phyloP scores from a whole-genome alignment of 2,797 vertebrate genomes.

The Sparus aurata region DNA sequence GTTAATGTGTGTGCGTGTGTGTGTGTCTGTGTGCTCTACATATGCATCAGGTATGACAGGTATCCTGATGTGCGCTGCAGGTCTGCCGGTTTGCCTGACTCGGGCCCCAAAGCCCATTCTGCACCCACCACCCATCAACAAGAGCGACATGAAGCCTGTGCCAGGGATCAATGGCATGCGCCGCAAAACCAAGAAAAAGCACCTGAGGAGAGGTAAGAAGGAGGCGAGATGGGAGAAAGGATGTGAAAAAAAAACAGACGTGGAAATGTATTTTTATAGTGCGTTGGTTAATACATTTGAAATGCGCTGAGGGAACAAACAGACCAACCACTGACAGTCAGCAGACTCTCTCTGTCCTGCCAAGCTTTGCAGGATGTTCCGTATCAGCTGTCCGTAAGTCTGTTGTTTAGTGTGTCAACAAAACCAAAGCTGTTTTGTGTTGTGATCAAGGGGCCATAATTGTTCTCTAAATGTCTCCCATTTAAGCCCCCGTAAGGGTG shows the following conservation, averaged over 20 bases:
- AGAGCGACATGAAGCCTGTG: constrained; percentile 96
- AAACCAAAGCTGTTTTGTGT: constrained; percentile 26
- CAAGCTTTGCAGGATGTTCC: constrained; percentile 41
- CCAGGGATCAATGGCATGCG: constrained; percentile 93
- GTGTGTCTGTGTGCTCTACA: constrained; percentile 52
- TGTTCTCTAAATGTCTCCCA: constrained; percentile 25
- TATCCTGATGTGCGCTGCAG: constrained; percentile 96
- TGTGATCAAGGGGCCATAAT: constrained; percentile 10
- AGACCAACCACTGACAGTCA: constrained; percentile 30
- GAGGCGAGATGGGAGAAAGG: not conserved
- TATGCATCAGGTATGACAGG: constrained; percentile 93
- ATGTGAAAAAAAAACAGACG: too few relatives aligned
- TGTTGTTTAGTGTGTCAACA: constrained; percentile 41
- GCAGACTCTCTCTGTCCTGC: constrained; percentile 43
- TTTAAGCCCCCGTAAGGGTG: constrained; percentile 10
- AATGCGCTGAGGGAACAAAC: constrained; percentile 11
- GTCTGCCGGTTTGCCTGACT: constrained; percentile 95
- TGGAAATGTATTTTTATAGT: not conserved
- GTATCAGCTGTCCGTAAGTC: constrained; percentile 29
- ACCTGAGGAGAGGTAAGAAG: constrained; percentile 91
- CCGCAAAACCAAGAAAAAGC: constrained; percentile 97
- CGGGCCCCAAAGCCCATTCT: constrained; percentile 95
- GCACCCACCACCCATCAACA: constrained; percentile 95
- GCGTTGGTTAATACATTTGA: constrained; percentile 10
- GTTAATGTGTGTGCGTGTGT: constrained; percentile 46